Evolutionary conservation across 2,888 invertebrate species (phyloP).

Genomic region (Toxonevra muliebris): DNA sequence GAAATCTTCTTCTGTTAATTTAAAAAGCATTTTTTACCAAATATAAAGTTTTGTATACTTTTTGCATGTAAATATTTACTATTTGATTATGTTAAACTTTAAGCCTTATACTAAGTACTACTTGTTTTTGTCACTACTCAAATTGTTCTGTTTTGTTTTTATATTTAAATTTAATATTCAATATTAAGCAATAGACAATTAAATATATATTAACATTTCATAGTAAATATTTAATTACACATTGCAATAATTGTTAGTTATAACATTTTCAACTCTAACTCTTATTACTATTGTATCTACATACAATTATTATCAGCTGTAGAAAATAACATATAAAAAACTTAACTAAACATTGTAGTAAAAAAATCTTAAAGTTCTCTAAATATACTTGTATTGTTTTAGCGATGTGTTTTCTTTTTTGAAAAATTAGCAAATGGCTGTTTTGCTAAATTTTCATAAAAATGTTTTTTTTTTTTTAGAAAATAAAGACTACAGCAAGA

Average conservation of each 20-base stretch:
- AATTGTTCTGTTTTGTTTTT: too few relatives aligned
- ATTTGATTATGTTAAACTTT: too few relatives aligned
- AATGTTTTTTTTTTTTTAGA: neutral
- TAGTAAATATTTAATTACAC: too few relatives aligned
- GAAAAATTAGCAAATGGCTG: constrained; percentile 41
- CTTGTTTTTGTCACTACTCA: too few relatives aligned
- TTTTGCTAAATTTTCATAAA: constrained; percentile 33
- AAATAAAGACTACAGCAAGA: too few relatives aligned
- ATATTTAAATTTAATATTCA: too few relatives aligned
- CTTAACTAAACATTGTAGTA: neutral
- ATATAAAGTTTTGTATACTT: constrained; percentile 30
- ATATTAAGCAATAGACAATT: too few relatives aligned
- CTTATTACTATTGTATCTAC: neutral
- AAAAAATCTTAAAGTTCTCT: too few relatives aligned
- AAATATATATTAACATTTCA: too few relatives aligned
- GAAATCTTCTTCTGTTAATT: constrained; percentile 13
- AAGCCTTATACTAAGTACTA: neutral
- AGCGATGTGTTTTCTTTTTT: neutral
- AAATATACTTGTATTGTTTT: too few relatives aligned
- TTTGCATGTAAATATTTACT: constrained; percentile 31
- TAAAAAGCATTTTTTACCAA: constrained; percentile 53
- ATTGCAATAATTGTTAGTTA: constrained; percentile 6
- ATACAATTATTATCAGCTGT: constrained; percentile 25
- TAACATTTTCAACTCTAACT: constrained; percentile 13
- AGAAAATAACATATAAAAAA: constrained; percentile 17